Evolutionary conservation across 1,140 invertebrate genomes (phyloP), one percentile per base, ranked within the genome.

Genomic region (Papilio helenus): DNA sequence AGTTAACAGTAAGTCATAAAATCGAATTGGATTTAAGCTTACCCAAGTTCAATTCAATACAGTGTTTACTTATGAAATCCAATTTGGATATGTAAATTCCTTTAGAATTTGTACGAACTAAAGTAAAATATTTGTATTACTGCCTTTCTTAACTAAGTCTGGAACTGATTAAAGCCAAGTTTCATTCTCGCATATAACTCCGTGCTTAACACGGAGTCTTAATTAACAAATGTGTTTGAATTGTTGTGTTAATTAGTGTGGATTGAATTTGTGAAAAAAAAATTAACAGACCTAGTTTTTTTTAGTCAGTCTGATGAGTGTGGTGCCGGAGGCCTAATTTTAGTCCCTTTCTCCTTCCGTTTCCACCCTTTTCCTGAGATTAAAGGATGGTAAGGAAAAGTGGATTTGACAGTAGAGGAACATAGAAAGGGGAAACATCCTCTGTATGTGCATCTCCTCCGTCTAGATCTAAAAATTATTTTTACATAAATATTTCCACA

Each of bases 61-160:
- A 29, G 23, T 68, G 61, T 68, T 68, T 68, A 68, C 61, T 68
- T 68, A 68, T 68, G 61, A 68, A 68, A 68, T 68, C 61, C 61
- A 68, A 68, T 68, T 68, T 68, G 61, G 61, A 68, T 68, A 68
- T 68, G 61, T 68, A 68, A 68, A 68, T 68, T 34, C 26, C 61
- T 68, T 68, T 68, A 68, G 61, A 68, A 68, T 68, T 29, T 68
- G 61, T 68, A 29, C 61, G 61, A 68, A 68, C 61, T 68, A 68
- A 68, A 68, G 61, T 68, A 68, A 68, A 68, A 68, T 68, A 68
- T 68, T 68, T 68, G 61, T 68, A 68, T 68, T 68, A 68, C 61
- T 68, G 61, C 61, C 61, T 68, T 29, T 68, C 61, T 68, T 68
- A 68, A 68, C 61, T 68, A 68, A 68, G 61, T 29, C 61, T 68